These are phyloP conservation scores for Chromobotia macracanthus DNA, from an alignment of 2,797 vertebrate genomes.

Conservation along the genomic window DNA sequence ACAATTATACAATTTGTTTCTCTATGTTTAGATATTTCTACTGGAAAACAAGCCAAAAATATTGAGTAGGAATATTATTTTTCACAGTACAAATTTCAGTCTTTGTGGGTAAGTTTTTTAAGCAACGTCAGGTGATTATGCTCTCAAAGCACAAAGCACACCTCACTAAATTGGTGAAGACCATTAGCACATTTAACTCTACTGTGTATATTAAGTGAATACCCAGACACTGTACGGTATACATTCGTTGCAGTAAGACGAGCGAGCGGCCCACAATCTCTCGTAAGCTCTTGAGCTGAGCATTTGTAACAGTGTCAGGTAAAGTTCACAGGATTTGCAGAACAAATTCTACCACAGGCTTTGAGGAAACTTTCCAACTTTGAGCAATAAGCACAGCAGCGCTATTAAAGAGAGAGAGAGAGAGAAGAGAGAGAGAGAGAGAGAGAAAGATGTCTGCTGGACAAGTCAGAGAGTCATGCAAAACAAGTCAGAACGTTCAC, in stretches of 20 bases:
- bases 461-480: background rate
- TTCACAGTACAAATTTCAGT: background rate
- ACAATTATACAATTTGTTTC: too few species aligned
- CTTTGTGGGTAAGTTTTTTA: background rate
- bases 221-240: background rate
- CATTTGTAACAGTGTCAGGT: slow-evolving; percentile 42
- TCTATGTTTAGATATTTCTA: too few species aligned
- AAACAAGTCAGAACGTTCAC: background rate
- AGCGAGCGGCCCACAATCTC: background rate
- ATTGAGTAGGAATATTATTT: background rate
- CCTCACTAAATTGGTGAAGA: background rate
- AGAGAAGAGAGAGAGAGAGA: slow-evolving; percentile 10
- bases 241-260: slow-evolving; percentile 11
- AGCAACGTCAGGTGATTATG: background rate
- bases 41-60: too few species aligned
- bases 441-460: slow-evolving; percentile 14
- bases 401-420: background rate
- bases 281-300: slow-evolving; percentile 20
- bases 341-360: slow-evolving; percentile 21
- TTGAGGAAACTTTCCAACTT: slow-evolving; percentile 18
- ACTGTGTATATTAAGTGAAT: background rate
- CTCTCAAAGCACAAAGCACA: background rate
- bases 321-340: slow-evolving; percentile 27
- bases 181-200: background rate
- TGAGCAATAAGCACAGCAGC: slow-evolving; percentile 2